Conservation (phyloP, 2,113 vertebrate genomes). For the Perca schrenkii region DNA sequence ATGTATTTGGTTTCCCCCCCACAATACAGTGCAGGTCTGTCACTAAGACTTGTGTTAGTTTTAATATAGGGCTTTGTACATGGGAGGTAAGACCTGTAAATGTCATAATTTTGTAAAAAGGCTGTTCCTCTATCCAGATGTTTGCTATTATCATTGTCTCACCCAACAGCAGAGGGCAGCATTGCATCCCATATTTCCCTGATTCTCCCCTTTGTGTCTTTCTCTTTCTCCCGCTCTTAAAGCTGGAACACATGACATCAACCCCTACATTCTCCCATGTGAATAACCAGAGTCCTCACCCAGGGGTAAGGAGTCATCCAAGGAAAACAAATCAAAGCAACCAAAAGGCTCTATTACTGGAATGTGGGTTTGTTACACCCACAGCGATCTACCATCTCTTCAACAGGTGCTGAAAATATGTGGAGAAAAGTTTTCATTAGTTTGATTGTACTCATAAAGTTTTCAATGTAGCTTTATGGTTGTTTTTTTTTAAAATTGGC, state of each 20-base stretch:
- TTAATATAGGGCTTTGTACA: background rate
- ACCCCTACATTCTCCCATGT: conserved; percentile 68
- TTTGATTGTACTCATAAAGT: conserved; percentile 25
- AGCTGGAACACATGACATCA: conserved; percentile 72
- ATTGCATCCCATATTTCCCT: conserved; percentile 36
- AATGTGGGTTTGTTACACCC: conserved; percentile 77
- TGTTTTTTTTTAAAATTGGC: conserved; percentile 1
- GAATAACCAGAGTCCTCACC: conserved; percentile 75
- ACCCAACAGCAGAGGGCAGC: conserved; percentile 67
- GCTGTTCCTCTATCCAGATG: background rate
- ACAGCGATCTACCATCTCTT: conserved; percentile 59
- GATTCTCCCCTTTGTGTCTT: background rate
- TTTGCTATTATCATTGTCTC: background rate
- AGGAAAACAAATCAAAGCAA: conserved; percentile 80
- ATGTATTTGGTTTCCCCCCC: background rate
- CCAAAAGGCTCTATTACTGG: conserved; percentile 78
- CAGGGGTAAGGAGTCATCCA: conserved; percentile 76
- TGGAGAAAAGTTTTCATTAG: conserved; percentile 42
- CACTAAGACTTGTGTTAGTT: background rate
- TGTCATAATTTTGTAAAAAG: background rate
- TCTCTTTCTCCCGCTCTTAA: conserved; percentile 13
- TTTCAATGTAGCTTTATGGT: background rate
- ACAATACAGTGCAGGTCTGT: background rate
- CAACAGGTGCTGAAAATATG: conserved; percentile 78
- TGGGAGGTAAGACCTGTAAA: background rate